These are phyloP conservation scores for Liparis tanakae DNA, from an alignment of 2,797 vertebrate genomes.

Conservation along the genomic window DNA sequence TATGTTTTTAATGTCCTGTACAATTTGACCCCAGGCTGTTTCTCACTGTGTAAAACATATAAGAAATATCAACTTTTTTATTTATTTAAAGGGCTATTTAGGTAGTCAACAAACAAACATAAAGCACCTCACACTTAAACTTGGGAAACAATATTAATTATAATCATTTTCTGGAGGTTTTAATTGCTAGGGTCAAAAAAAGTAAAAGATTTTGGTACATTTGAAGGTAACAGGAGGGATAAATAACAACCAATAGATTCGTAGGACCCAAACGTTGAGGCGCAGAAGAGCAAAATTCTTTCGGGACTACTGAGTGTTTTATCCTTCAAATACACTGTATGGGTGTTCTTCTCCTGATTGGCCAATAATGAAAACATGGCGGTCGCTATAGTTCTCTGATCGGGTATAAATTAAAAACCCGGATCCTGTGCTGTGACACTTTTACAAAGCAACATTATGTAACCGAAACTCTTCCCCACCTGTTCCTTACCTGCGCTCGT, in stretches of 20 bases:
- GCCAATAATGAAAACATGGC: background rate
- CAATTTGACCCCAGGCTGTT: too few species aligned
- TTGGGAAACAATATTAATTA: too few species aligned
- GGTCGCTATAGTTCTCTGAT: background rate
- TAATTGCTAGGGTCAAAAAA: too few species aligned
- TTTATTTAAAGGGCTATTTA: too few species aligned
- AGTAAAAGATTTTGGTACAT: too few species aligned
- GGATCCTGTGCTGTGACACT: background rate
- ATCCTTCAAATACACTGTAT: background rate
- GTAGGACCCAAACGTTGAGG: background rate
- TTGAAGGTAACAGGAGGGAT: too few species aligned
- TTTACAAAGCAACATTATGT: background rate
- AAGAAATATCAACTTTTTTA: too few species aligned
- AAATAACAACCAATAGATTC: background rate
- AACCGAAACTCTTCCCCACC: background rate
- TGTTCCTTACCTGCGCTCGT: background rate
- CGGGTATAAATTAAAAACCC: background rate
- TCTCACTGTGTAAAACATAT: too few species aligned
- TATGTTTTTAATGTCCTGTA: too few species aligned
- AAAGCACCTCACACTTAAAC: too few species aligned
- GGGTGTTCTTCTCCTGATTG: background rate
- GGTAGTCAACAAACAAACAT: too few species aligned
- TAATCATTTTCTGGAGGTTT: too few species aligned
- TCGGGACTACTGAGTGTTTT: background rate
- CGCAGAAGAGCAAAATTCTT: background rate